Evolutionary conservation across 2,797 vertebrate genomes (phyloP).

Genomic region (Smutsia temminckii): DNA sequence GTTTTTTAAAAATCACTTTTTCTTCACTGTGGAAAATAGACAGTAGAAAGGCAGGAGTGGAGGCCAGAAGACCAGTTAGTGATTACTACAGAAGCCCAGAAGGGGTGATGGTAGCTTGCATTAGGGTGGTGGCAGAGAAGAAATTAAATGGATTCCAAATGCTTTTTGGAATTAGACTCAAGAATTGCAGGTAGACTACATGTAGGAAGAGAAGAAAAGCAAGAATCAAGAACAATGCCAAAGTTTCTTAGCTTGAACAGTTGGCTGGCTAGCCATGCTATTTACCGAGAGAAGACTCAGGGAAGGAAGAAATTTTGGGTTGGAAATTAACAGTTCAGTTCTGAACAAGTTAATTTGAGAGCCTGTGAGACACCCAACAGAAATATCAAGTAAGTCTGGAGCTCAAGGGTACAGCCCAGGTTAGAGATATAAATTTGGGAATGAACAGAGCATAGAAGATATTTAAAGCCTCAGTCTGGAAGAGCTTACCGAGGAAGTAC

Average conservation of each 20-base stretch:
- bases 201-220: background rate
- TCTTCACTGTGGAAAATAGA: background rate
- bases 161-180: background rate
- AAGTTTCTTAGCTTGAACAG: background rate
- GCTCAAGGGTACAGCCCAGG: background rate
- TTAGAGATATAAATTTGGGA: background rate
- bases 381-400: background rate
- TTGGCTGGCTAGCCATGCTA: background rate
- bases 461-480: background rate
- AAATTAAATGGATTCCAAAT: background rate
- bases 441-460: background rate
- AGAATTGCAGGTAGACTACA: background rate
- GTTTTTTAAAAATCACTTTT: background rate
- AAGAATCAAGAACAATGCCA: background rate
- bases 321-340: background rate
- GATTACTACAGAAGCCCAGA: background rate
- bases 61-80: background rate
- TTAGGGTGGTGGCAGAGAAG: background rate
- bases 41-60: background rate
- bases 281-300: background rate
- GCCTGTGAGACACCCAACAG: background rate
- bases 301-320: background rate
- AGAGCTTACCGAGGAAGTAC: background rate
- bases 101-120: background rate
- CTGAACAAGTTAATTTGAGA: background rate